Percentiles rank a stretch among this genome's conserved stretches.
Evolutionary conservation across 2,797 vertebrate genomes (phyloP).

Genomic region (Paratrypauchen microcephalus): DNA sequence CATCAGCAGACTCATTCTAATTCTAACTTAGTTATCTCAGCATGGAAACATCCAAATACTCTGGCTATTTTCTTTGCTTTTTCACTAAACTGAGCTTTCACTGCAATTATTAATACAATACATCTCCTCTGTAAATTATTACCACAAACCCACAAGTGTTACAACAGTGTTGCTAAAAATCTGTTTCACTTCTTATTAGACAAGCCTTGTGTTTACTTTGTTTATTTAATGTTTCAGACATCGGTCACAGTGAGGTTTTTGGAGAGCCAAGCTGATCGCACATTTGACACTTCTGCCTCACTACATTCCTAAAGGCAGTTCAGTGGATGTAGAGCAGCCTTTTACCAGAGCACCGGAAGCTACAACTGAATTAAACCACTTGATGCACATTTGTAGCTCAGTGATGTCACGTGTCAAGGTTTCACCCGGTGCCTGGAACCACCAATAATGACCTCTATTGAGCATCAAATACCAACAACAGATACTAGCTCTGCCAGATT

Average conservation of each 20-base stretch:
- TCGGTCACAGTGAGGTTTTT: conserved; percentile 15
- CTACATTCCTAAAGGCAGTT: conserved; percentile 32
- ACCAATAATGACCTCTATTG: conserved; percentile 75
- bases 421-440: conserved; percentile 63
- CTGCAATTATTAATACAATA: neutral
- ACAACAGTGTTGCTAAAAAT: neutral
- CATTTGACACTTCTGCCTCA: conserved; percentile 10
- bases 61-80: neutral
- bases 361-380: conserved; percentile 39
- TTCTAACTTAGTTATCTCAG: neutral
- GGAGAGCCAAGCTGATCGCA: conserved; percentile 1
- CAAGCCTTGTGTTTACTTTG: conserved; percentile 22
- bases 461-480: conserved; percentile 44
- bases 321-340: conserved; percentile 8
- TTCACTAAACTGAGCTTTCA: neutral
- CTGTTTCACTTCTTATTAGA: conserved; percentile 2
- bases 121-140: neutral
- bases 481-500: conserved; percentile 37
- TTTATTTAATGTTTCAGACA: conserved; percentile 3
- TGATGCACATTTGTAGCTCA: conserved; percentile 29
- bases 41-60: conserved; percentile 9
- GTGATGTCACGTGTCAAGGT: conserved; percentile 57
- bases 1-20: conserved; percentile 11
- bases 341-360: conserved; percentile 21
- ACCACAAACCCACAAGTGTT: neutral